Percentiles rank a stretch among this genome's conserved stretches.
These are phyloP conservation scores for Zaprionus capensis DNA, from an alignment of 1,140 invertebrate genomes.

Conservation along the genomic window DNA sequence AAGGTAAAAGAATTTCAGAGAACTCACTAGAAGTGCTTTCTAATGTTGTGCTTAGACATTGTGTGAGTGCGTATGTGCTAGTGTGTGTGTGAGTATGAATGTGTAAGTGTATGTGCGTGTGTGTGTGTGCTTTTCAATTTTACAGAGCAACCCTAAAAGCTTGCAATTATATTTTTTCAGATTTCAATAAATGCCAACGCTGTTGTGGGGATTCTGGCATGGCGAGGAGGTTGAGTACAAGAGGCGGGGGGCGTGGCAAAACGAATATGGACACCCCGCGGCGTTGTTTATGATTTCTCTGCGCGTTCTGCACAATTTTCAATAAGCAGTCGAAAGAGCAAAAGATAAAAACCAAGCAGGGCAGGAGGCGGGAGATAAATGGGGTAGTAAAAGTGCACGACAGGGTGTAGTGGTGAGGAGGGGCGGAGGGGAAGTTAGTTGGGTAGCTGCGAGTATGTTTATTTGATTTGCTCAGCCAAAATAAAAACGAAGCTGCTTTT, in stretches of 20 bases:
- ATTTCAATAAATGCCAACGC: conserved; percentile 78
- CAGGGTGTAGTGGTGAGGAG: neutral
- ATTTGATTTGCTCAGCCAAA: conserved; percentile 61
- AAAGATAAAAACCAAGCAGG: conserved; percentile 20
- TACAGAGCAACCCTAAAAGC: conserved; percentile 70
- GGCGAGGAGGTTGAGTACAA: neutral
- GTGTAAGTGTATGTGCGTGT: conserved; percentile 14
- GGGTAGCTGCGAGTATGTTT: conserved; percentile 33
- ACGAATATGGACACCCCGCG: conserved; percentile 61
- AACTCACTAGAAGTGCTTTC: neutral
- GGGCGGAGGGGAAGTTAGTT: neutral
- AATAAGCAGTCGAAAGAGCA: conserved; percentile 66
- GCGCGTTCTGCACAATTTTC: conserved; percentile 70
- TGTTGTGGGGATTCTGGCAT: neutral
- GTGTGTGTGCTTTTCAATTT: conserved; percentile 68
- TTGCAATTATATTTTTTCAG: conserved; percentile 73
- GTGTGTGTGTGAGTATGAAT: conserved; percentile 33
- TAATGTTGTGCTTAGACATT: conserved; percentile 1
- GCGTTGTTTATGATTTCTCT: conserved; percentile 78
- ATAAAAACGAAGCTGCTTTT: conserved; percentile 24
- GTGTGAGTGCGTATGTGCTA: neutral
- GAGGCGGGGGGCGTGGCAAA: neutral
- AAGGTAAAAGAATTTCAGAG: neutral
- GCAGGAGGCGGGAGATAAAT: neutral
- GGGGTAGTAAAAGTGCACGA: conserved; percentile 4